A percentile compares a stretch with the other conserved stretches of the same genome.
These are phyloP conservation scores for Camponotus fellah DNA, from an alignment of 2,888 invertebrate genomes.

Conservation along the genomic window DNA sequence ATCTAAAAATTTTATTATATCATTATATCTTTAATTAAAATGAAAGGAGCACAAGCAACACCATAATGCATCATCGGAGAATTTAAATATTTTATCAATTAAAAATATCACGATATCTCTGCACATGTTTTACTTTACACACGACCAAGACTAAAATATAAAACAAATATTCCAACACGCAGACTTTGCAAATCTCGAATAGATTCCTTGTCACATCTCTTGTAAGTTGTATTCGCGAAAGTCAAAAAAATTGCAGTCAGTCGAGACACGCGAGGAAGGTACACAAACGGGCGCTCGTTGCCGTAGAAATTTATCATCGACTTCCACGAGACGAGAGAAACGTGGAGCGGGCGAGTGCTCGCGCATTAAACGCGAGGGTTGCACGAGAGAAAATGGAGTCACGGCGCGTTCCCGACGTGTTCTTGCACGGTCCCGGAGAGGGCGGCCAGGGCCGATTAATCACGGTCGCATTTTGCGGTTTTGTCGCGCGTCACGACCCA, in stretches of 20 bases:
- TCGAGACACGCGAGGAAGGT: not conserved
- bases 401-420: slow-evolving; percentile 52
- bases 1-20: not conserved
- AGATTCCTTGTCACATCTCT: not conserved
- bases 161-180: not conserved
- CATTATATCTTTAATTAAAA: not conserved
- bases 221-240: not conserved
- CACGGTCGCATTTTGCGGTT: slow-evolving; percentile 79
- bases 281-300: slow-evolving; percentile 43
- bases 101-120: not conserved
- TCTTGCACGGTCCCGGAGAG: slow-evolving; percentile 52
- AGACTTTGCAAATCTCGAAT: not conserved
- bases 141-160: not conserved
- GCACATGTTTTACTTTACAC: not conserved
- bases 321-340: slow-evolving; percentile 45
- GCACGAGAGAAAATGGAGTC: slow-evolving; percentile 43
- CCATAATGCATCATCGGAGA: not conserved
- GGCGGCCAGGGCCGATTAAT: slow-evolving; percentile 75
- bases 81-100: not conserved
- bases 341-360: slow-evolving; percentile 36
- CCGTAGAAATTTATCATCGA: slow-evolving; percentile 55
- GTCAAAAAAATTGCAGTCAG: not conserved
- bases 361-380: slow-evolving; percentile 33
- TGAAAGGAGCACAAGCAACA: not conserved
- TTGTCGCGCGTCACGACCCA: slow-evolving; percentile 78